Percentiles rank a stretch among this genome's conserved stretches.
Evolutionary conservation across 2,797 vertebrate species (phyloP).

Genomic region (Trachurus trachurus): DNA sequence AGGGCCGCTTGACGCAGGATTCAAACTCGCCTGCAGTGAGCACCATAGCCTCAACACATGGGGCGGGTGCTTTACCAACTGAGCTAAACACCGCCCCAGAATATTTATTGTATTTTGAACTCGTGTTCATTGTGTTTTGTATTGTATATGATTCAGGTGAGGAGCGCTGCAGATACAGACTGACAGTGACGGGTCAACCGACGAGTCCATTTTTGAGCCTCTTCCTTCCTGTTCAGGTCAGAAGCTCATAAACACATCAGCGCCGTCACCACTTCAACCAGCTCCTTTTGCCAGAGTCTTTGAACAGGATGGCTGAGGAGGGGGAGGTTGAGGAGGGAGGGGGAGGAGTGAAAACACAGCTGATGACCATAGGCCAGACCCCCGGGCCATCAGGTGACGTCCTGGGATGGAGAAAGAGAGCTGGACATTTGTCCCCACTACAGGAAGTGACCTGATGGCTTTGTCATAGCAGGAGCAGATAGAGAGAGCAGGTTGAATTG

Average conservation of each 20-base stretch:
- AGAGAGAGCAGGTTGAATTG: conserved; percentile 72
- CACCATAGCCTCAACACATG: no score
- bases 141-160: no score
- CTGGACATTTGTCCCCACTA: conserved; percentile 74
- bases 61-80: no score
- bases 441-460: conserved; percentile 76
- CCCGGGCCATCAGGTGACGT: conserved; percentile 31
- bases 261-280: conserved; percentile 43
- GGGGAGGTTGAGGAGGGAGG: conserved; percentile 16
- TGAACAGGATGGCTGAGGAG: conserved; percentile 27
- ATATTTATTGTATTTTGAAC: no score
- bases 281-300: conserved; percentile 58
- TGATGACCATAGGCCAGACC: conserved; percentile 69
- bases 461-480: conserved; percentile 70
- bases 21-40: no score
- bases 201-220: conserved; percentile 1
- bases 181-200: neutral
- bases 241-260: conserved; percentile 52
- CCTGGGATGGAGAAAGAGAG: conserved; percentile 24
- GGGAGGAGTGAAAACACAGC: conserved; percentile 61
- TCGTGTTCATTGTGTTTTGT: no score
- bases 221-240: conserved; percentile 46
- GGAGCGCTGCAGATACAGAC: neutral
- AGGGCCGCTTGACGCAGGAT: no score
- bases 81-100: no score